Evolutionary conservation across 2,888 invertebrate species (phyloP), one percentile per base, ranked within the genome.

Genomic region (Hemaris fuciformis): DNA sequence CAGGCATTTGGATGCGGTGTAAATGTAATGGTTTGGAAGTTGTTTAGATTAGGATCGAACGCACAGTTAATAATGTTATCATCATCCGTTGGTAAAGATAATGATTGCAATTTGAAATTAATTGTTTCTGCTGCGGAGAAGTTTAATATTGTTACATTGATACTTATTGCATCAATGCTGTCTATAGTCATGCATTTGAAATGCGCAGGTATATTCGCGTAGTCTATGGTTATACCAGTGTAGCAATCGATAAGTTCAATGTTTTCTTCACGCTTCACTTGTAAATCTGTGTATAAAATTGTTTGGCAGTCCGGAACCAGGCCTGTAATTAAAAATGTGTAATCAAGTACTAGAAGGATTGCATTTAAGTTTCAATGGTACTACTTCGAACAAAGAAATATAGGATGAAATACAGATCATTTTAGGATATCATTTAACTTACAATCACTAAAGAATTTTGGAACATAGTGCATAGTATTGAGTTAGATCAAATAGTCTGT

Each of bases 261-360:
- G 6, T 91, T 75, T 13, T 83, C 88, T 34, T 85, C 88, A 66
- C 79, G 85, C 75, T 93, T 93, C 10, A 95, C 89, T 75, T 94
- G 94, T 74, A 95, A 87, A 80, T 95, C 95, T 56, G 95, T 94
- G 69, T 95, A 93, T 34, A 95, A 79, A 62, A 95, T 87, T 3
- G 95, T 95, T 66, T 94, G 94, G 76, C 95, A 95, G 56, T 94
- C 92, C 18, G 94, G 93, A 10, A 94, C 93, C 57, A 96, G 89
- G 73, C 96, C 96, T 96, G n/a, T 38, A 2, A n/a, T 38, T 1
- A 38, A 38, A 38, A n/a, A 3, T 13, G 38, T 38, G 5, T n/a
- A 3, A 38, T 13, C 4, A 38, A 3, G 8, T 34, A 3, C 7
- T 34, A 34, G 8, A 3, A 34, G 10, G 34, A 2, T 34, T 34